Evolutionary conservation across 2,113 vertebrate species (phyloP), one percentile per base, ranked within the genome.

Genomic region (Oostethus manadensis): DNA sequence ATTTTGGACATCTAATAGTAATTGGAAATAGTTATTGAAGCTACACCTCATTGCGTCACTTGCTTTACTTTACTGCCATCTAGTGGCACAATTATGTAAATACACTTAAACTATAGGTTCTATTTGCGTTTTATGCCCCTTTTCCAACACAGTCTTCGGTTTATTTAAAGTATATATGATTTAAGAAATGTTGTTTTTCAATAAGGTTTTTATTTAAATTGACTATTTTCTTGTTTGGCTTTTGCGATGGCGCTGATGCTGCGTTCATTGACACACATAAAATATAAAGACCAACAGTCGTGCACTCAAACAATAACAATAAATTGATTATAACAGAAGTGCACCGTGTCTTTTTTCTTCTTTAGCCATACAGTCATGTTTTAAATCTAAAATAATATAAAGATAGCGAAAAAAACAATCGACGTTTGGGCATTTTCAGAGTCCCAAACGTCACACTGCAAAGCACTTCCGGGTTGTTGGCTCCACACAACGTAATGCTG

Each of bases 21-120:
- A 40, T 42, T 42, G 13, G n/a, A n/a, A 42, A 10, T 14, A 13
- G 13, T 11, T 13, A 14, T 42, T 42, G 10, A 42, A 42, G 0
- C 11, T 6, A 14, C 3, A 4, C 38, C 38, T 14, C 3, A 42
- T 13, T 11, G 14, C 14, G 3, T 33, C 50, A 58, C 29, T 58
- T 57, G 33, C 11, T 56, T 40, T 44, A 64, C 70, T 59, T 51
- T 73, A 62, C 20, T 59, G 59, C 42, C 80, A 76, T 78, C 84
- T 75, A 43, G 70, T 78, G 80, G 78, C 2, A 1, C 4, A 20
- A 8, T 45, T 38, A 1, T 64, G 48, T 43, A 71, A 68, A 8
- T 58, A 7, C 53, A 51, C 23, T 9, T 15, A 51, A 51, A 51
- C 8, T 6, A 1, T 2, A 15, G 14, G 13, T 42, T 42, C 10